A percentile compares a stretch with the other conserved stretches of the same genome.
Evolutionary conservation across 2,113 vertebrate species (phyloP).

Genomic region (Oreotrochilus melanogaster): DNA sequence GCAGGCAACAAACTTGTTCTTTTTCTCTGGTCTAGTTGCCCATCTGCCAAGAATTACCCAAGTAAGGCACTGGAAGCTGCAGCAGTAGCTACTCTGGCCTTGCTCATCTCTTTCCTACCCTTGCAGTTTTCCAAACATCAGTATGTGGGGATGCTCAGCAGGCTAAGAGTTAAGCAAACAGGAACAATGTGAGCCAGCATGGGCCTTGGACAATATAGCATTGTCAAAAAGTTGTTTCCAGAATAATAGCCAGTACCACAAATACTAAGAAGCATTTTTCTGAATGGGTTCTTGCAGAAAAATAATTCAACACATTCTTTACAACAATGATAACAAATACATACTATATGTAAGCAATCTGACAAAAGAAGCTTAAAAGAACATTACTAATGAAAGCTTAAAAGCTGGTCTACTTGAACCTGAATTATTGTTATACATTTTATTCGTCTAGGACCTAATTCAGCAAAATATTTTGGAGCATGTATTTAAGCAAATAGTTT

Average conservation of each 20-base stretch:
- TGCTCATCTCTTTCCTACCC: not conserved
- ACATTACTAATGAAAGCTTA: not conserved
- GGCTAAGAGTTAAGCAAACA: not conserved
- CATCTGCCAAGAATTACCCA: not conserved
- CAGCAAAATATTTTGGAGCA: not conserved
- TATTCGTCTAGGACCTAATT: not conserved
- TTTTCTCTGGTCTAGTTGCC: not conserved
- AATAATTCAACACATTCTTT: not conserved
- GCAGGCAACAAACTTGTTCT: not conserved
- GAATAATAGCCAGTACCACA: not conserved
- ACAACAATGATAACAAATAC: not conserved
- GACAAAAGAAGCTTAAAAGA: not conserved
- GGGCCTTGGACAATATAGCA: not conserved
- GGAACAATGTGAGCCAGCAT: not conserved
- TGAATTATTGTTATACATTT: not conserved
- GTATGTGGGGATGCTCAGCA: not conserved
- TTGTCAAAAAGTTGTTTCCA: not conserved
- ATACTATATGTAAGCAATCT: not conserved
- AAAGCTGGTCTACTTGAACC: not conserved
- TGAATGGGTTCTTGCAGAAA: not conserved
- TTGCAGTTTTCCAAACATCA: not conserved
- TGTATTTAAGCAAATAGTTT: not conserved
- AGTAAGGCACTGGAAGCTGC: not conserved
- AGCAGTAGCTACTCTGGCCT: not conserved
- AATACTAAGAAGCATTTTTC: not conserved